Evolutionary conservation across 1,140 invertebrate genomes (phyloP), one percentile per base, ranked within the genome.

Genomic region (Bradynema listronoti): DNA sequence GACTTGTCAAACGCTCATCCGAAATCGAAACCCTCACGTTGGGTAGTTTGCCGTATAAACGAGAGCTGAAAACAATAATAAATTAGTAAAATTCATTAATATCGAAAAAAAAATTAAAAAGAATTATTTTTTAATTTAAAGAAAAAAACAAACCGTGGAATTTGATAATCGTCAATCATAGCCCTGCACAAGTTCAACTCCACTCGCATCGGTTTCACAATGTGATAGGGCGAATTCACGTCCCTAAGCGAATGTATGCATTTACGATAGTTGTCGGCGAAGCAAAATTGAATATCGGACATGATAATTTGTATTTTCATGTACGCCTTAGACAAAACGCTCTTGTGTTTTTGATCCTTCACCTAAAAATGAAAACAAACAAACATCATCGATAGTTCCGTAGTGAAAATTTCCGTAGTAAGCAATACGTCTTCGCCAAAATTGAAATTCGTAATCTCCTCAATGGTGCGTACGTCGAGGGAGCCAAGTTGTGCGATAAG

Each of bases 401-500:
- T n/a, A n/a, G n/a, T n/a, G n/a, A n/a, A n/a, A n/a, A n/a, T n/a
- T n/a, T n/a, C n/a, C n/a, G n/a, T n/a, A n/a, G n/a, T n/a, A n/a
- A n/a, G n/a, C n/a, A n/a, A n/a, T n/a, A n/a, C n/a, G n/a, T n/a
- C 72, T 42, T 75, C 57, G 33, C 62, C 16, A 27, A 79, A 61
- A 25, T 64, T 70, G 32, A 73, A 77, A 63, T 73, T 82, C 5
- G 67, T 41, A 54, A 79, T 78, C 7, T 82, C 80, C 29, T 82
- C 78, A 27, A 82, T 74, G 14, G 87, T 87, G 51, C 84, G 83
- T 43, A 92, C 81, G 65, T 81, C 84, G 7, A 91, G 81, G 47
- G 85, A 85, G 72, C 90, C 91, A 55, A 95, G 82, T 79, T 92
- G 90, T 0, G 91, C 79, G 0, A 94, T 85, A 4, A 91, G 79